Conservation (phyloP, 2,797 vertebrate genomes). For the Gymnoscopelus braueri region DNA sequence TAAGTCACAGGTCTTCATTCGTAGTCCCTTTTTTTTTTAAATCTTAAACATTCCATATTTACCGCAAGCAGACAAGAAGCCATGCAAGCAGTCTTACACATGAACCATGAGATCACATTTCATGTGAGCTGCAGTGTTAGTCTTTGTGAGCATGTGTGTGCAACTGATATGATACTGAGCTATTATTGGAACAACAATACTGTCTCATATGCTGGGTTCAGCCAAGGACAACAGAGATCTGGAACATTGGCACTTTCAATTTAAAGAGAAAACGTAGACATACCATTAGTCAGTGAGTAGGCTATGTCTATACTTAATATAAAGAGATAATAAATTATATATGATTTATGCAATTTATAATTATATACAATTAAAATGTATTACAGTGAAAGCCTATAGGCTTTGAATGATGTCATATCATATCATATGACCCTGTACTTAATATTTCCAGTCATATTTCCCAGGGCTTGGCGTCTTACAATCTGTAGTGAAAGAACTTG, state of each 20-base stretch:
- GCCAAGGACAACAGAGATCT: background rate
- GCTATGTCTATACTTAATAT: background rate
- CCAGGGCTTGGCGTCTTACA: too few relatives aligned
- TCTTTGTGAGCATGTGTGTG: slow-evolving; percentile 27
- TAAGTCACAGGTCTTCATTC: slow-evolving; percentile 32
- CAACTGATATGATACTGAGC: background rate
- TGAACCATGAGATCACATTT: slow-evolving; percentile 14
- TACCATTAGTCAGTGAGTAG: too few relatives aligned
- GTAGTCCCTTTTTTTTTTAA: slow-evolving; percentile 18
- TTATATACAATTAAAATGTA: too few relatives aligned
- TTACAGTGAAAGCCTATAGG: too few relatives aligned
- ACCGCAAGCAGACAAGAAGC: slow-evolving; percentile 39
- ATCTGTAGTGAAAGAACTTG: too few relatives aligned
- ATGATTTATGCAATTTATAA: too few relatives aligned
- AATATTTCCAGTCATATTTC: too few relatives aligned
- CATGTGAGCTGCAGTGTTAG: slow-evolving; percentile 36
- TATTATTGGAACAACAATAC: background rate
- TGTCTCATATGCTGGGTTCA: background rate
- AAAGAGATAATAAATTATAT: too few relatives aligned
- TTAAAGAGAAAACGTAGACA: background rate
- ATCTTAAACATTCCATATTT: slow-evolving; percentile 62
- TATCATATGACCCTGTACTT: too few relatives aligned
- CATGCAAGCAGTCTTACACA: slow-evolving; percentile 41
- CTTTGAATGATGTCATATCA: too few relatives aligned
- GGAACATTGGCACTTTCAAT: background rate